Percentiles rank a stretch among this genome's conserved stretches.
These are phyloP conservation scores for Synanthedon tipuliformis DNA, from an alignment of 2,888 invertebrate genomes.

Conservation along the genomic window DNA sequence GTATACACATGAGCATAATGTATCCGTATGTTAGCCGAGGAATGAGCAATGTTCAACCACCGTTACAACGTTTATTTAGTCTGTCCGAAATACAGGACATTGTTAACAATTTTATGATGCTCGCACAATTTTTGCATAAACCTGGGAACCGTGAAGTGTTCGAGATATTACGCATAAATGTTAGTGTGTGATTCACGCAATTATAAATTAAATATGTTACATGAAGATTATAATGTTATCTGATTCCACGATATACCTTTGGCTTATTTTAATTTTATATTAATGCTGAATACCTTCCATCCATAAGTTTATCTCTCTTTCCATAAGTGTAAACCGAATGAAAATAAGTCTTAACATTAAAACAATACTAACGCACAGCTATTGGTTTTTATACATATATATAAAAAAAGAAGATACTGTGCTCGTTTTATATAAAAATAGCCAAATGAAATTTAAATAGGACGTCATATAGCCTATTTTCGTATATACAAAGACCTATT, in stretches of 20 bases:
- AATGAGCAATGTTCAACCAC: constrained; percentile 24
- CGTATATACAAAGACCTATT: too few species aligned
- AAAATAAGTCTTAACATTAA: too few species aligned
- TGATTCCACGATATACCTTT: not conserved
- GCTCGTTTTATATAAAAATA: too few species aligned
- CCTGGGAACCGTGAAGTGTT: not conserved
- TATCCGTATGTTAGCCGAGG: constrained; percentile 15
- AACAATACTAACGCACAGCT: too few species aligned
- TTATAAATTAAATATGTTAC: not conserved
- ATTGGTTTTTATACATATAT: too few species aligned
- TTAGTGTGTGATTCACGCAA: not conserved
- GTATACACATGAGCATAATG: constrained; percentile 13
- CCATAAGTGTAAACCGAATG: too few species aligned
- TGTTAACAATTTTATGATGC: constrained; percentile 1
- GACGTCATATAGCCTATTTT: too few species aligned
- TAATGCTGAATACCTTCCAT: too few species aligned
- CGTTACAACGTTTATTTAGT: constrained; percentile 26
- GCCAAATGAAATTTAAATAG: too few species aligned
- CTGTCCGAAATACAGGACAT: constrained; percentile 14
- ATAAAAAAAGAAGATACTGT: too few species aligned
- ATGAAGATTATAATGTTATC: not conserved
- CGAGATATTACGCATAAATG: not conserved
- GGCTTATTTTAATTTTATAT: too few species aligned
- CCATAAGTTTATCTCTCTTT: too few species aligned
- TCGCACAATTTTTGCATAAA: not conserved